Conservation (phyloP, 2,113 vertebrate species). For the Syrmaticus mikado region DNA sequence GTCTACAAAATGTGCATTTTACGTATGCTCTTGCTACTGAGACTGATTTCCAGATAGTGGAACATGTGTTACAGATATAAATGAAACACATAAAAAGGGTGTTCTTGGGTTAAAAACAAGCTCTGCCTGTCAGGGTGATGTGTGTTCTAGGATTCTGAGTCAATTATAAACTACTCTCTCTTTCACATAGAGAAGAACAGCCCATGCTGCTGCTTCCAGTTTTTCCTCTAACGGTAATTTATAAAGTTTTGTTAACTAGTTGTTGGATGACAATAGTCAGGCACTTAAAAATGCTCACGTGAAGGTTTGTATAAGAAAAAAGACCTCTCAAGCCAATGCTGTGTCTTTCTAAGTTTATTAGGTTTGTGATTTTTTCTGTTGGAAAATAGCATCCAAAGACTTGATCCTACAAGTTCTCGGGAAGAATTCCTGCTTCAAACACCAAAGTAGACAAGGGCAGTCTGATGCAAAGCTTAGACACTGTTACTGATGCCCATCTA, state of each 20-base stretch:
- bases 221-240: conserved; percentile 17
- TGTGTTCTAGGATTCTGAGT: conserved; percentile 45
- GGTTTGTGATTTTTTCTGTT: not conserved
- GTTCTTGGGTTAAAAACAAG: conserved; percentile 59
- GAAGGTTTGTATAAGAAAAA: not conserved
- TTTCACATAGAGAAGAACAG: conserved; percentile 11
- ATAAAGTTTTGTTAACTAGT: conserved; percentile 40
- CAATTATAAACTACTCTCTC: conserved; percentile 38
- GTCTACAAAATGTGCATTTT: not conserved
- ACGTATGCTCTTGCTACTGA: conserved; percentile 3
- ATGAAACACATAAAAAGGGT: conserved; percentile 43
- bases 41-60: conserved; percentile 46
- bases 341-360: not conserved
- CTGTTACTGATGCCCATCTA: not conserved
- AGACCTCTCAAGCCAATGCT: not conserved
- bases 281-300: not conserved
- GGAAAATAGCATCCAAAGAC: not conserved
- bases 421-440: not conserved
- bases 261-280: not conserved
- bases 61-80: conserved; percentile 54
- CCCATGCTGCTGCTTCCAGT: conserved; percentile 14
- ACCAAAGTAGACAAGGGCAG: not conserved
- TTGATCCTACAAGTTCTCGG: not conserved
- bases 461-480: not conserved
- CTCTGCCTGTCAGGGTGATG: conserved; percentile 58